Evolutionary conservation across 2,888 invertebrate genomes (phyloP).

Genomic region (Microplitis manilae): DNA sequence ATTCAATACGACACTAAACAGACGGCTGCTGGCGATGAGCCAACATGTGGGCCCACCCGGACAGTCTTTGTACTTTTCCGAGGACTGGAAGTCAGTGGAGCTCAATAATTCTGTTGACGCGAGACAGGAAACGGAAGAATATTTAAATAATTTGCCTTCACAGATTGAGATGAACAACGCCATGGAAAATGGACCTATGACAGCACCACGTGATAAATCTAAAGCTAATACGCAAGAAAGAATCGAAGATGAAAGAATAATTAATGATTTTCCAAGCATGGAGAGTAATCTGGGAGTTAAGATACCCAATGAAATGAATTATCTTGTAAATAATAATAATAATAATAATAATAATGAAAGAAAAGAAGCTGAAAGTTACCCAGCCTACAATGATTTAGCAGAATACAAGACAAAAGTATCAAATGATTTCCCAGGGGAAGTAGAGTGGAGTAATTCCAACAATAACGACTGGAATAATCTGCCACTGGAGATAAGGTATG

Average conservation of each 20-base stretch:
- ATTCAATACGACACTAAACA: conserved; percentile 80
- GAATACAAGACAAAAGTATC: conserved; percentile 29
- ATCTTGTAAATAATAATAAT: conserved; percentile 24
- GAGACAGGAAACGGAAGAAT: conserved; percentile 71
- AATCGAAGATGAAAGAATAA: conserved; percentile 7
- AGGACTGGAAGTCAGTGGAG: conserved; percentile 68
- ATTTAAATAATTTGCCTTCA: conserved; percentile 57
- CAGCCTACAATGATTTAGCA: conserved; percentile 21
- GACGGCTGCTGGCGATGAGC: conserved; percentile 79
- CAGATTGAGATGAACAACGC: conserved; percentile 63
- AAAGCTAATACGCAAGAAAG: conserved; percentile 17
- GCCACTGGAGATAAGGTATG: conserved; percentile 22
- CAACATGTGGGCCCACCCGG: conserved; percentile 82
- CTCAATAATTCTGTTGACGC: conserved; percentile 72
- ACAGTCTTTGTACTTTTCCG: conserved; percentile 80
- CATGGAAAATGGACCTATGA: conserved; percentile 48
- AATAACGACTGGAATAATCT: conserved; percentile 11
- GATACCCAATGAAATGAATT: conserved; percentile 45
- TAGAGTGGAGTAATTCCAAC: conserved; percentile 24
- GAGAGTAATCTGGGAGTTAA: conserved; percentile 42
- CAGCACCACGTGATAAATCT: conserved; percentile 55
- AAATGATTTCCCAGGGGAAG: conserved; percentile 26
- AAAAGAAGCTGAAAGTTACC: conserved; percentile 28
- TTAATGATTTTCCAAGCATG: conserved; percentile 3
- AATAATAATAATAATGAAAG: conserved; percentile 38